Evolutionary conservation across 2,888 invertebrate genomes (phyloP), one percentile per base, ranked within the genome.

Genomic region (Lysandra bellargus): DNA sequence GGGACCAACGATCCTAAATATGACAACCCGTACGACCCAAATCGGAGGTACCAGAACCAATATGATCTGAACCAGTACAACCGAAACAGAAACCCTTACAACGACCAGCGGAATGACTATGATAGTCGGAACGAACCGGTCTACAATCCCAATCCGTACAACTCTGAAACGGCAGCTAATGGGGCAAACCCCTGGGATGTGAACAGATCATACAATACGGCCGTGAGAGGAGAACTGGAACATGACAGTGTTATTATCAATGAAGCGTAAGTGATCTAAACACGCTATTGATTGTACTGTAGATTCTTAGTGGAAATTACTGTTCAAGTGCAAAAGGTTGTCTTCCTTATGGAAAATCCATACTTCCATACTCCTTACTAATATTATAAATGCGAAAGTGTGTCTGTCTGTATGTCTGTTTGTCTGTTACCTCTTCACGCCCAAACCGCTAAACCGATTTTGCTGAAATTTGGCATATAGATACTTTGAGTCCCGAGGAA

Each of bases 201-300:
- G 0, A 85, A 89, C 14, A 86, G 88, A 23, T 87, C 87, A 5
- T 92, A 88, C 75, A 83, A 85, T 64, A 86, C 88, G 53, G 85
- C 91, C 2, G 89, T 83, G 80, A 89, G 89, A 79, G 85, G 86
- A 14, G 86, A 90, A 14, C 79, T 94, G 76, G 95, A 95, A 80
- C 89, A 92, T 83, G 94, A 94, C 49, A 95, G 92, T 86, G 89
- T 95, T 74, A 95, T 95, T 69, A 95, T 95, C 73, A 94, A 93
- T 88, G 95, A 95, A 86, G 95, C 95, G 95, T 95, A 88, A 95
- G 95, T 80, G 44, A 80, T 57, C 60, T 33, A 30, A 64, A 17
- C 64, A 6, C 40, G 40, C 40, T 40, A 40, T 40, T 40, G 40
- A 40, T 7, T 40, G 40, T 40, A 40, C 40, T 40, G 40, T 40